phyloP scores from a whole-genome alignment of 2,113 vertebrate genomes.

The Nycticebus coucang region DNA sequence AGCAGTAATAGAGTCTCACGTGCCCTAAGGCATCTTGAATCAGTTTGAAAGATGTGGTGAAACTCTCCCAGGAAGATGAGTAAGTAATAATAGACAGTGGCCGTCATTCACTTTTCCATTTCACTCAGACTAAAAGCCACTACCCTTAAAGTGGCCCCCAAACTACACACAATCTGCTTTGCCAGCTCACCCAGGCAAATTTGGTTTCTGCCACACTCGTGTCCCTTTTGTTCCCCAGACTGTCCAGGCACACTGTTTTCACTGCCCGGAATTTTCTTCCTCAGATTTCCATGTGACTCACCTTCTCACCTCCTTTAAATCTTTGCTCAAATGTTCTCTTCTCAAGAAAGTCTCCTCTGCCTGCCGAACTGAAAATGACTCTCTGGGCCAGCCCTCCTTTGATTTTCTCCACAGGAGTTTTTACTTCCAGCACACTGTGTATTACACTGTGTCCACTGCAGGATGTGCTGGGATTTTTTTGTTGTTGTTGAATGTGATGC shows the following conservation, averaged over 20 bases:
- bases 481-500: neutral
- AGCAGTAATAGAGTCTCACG: rapidly evolving
- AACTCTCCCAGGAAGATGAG: neutral
- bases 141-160: neutral
- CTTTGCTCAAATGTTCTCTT: neutral
- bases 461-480: neutral
- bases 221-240: neutral
- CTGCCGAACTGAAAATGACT: neutral
- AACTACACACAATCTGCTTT: rapidly evolving
- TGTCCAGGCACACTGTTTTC: neutral
- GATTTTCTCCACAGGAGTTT: neutral
- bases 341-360: neutral
- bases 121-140: neutral
- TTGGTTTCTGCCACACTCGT: neutral
- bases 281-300: neutral
- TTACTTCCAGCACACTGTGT: neutral
- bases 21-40: neutral
- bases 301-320: neutral
- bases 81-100: neutral
- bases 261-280: neutral
- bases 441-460: neutral
- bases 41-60: neutral
- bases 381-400: too few species aligned
- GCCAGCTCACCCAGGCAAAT: neutral
- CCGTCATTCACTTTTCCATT: neutral